Base-by-base conservation (phyloP, 2,113 vertebrate species). In the Gambusia holbrooki region DNA sequence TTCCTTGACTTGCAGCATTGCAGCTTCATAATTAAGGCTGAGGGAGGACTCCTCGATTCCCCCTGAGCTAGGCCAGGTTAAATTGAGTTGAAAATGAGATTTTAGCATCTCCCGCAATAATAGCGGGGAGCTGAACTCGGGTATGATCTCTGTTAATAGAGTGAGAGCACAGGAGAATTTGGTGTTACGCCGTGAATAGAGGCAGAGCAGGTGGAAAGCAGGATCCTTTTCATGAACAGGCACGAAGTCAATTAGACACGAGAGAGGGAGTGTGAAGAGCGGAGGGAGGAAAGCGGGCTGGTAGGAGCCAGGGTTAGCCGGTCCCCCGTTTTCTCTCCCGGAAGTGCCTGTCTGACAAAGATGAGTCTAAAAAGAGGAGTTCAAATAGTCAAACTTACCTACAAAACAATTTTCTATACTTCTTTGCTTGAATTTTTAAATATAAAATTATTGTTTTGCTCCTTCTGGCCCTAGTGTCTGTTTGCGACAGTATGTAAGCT, bases 21-120 rank as follows among this genome's bases (percentile, higher is more conserved):
- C 65, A 69, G 71, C 60, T 69, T 89, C 75, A 79, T 90, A 88
- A 92, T 93, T 88, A 91, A 87, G 86, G 77, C 68, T 75, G 81
- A 82, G 69, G 48, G 75, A 84, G 84, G 86, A 86, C 86, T 81
- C 80, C 84, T 74, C 77, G 79, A 73, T 74, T 54, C 80, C 89
- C 88, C 91, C 77, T 5, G 88, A 92, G 92, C 87, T 80, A 80
- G 88, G 84, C 88, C 91, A 92, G 93, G 94, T 95, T 95, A 95
- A 95, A 95, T 94, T 94, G 94, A 94, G 92, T 94, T 94, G 94
- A 94, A 95, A 95, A 95, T 95, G 90, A 94, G 92, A 91, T 94
- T 94, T 94, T 93, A 95, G 92, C 94, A 92, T 92, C 91, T 88
- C 82, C 91, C 88, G 88, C 90, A 89, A 89, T 93, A 94, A 93